Evolutionary conservation across 2,797 vertebrate genomes (phyloP).

Genomic region (Acipenser ruthenus): DNA sequence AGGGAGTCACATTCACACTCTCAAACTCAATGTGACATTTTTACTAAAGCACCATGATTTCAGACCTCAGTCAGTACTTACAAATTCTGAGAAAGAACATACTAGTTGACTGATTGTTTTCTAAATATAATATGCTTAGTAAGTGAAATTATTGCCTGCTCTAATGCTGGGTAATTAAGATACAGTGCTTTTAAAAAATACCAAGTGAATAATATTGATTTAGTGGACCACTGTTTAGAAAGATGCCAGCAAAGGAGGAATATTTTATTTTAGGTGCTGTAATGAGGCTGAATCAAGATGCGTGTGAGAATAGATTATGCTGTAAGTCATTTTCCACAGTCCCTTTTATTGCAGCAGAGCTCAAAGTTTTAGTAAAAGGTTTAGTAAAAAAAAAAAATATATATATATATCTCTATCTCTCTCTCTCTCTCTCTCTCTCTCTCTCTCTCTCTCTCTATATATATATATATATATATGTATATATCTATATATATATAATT

Average conservation of each 20-base stretch:
- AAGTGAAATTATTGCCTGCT: slow-evolving; percentile 63
- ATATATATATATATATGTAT: no score
- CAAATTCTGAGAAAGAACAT: slow-evolving; percentile 57
- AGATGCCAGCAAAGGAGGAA: slow-evolving; percentile 71
- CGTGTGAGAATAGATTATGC: slow-evolving; percentile 63
- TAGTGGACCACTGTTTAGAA: slow-evolving; percentile 76
- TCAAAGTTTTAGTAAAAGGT: no score
- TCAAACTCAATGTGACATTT: slow-evolving; percentile 85
- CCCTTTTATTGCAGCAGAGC: not conserved
- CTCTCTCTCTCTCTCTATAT: no score
- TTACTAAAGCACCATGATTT: slow-evolving; percentile 81
- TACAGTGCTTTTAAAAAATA: slow-evolving; percentile 57
- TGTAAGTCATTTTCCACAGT: slow-evolving; percentile 53
- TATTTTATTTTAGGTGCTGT: slow-evolving; percentile 68
- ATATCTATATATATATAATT: no score
- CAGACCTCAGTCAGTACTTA: slow-evolving; percentile 61
- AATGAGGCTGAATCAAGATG: slow-evolving; percentile 62
- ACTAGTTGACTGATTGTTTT: slow-evolving; percentile 66
- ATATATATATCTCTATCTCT: no score
- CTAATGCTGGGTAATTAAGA: slow-evolving; percentile 65
- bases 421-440: no score
- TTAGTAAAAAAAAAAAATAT: no score
- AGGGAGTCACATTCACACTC: slow-evolving; percentile 61
- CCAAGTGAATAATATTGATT: slow-evolving; percentile 54
- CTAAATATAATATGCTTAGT: slow-evolving; percentile 57